phyloP scores from a whole-genome alignment of 2,888 invertebrate genomes.

The Phengaris alcon region DNA sequence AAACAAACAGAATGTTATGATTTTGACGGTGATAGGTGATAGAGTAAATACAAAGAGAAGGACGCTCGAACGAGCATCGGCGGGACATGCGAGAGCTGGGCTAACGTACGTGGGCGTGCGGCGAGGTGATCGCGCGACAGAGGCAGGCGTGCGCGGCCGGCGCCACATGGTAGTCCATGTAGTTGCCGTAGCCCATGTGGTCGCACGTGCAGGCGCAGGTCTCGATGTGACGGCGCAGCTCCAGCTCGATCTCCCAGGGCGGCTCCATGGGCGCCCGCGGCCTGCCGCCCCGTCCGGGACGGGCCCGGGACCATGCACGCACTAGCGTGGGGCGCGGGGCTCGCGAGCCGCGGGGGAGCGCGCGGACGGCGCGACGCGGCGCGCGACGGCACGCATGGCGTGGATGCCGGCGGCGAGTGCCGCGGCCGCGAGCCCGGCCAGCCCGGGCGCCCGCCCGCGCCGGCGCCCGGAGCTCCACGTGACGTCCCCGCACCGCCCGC shows the following conservation, averaged over 20 bases:
- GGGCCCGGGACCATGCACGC: slow-evolving; percentile 58
- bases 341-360: slow-evolving; percentile 45
- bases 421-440: slow-evolving; percentile 61
- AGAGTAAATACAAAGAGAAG: slow-evolving; percentile 53
- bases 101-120: slow-evolving; percentile 74
- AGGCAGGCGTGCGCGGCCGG: slow-evolving; percentile 73
- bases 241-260: slow-evolving; percentile 86
- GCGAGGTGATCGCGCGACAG: slow-evolving; percentile 75
- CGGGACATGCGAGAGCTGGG: slow-evolving; percentile 52
- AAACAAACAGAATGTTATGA: slow-evolving; percentile 23
- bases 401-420: slow-evolving; percentile 65
- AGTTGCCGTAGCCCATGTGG: slow-evolving; percentile 96
- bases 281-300: slow-evolving; percentile 60
- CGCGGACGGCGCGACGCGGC: slow-evolving; percentile 50
- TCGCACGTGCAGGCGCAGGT: slow-evolving; percentile 94
- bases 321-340: slow-evolving; percentile 57
- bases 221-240: slow-evolving; percentile 92
- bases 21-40: slow-evolving; percentile 40
- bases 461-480: slow-evolving; percentile 59
- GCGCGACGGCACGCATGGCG: slow-evolving; percentile 64
- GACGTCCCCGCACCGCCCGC: slow-evolving; percentile 48
- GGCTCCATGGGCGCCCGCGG: slow-evolving; percentile 74
- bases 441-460: slow-evolving; percentile 75
- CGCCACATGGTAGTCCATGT: slow-evolving; percentile 92
- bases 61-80: slow-evolving; percentile 50